phyloP scores from a whole-genome alignment of 1,140 invertebrate genomes.

The Conus betulinus region DNA sequence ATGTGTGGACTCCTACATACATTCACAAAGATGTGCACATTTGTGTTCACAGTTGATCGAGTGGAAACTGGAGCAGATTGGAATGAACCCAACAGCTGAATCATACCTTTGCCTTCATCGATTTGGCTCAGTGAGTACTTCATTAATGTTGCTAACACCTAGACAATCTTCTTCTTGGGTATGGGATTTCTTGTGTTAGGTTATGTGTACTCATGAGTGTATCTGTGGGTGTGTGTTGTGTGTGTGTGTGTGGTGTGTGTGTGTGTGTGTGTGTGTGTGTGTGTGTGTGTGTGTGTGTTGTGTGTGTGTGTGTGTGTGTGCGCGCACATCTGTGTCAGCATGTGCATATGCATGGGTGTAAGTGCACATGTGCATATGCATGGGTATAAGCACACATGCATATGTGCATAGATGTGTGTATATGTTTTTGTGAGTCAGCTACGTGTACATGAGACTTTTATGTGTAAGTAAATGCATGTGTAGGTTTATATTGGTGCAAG shows the following conservation, averaged over 20 bases:
- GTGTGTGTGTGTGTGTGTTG: not conserved
- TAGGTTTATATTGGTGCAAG: not conserved
- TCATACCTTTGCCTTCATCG: slow-evolving; percentile 87
- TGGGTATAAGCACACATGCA: not conserved
- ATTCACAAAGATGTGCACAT: not conserved
- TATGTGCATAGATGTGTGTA: not conserved
- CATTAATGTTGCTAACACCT: not conserved
- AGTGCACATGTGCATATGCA: not conserved
- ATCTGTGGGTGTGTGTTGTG: not conserved
- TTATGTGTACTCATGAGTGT: too few relatives aligned
- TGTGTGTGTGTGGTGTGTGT: not conserved
- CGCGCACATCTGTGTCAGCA: not conserved
- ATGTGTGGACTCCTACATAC: not conserved
- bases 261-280: slow-evolving; percentile 1
- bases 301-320: not conserved
- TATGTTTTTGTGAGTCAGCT: not conserved
- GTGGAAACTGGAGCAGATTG: slow-evolving; percentile 73
- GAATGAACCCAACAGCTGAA: slow-evolving; percentile 74
- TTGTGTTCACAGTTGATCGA: slow-evolving; percentile 66
- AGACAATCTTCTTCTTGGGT: not conserved
- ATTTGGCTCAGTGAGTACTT: slow-evolving; percentile 86
- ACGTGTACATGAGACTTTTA: not conserved
- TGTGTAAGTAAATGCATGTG: not conserved
- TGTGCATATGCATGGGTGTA: not conserved
- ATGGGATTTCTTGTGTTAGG: too few relatives aligned